These are phyloP conservation scores for Nautilus pompilius DNA, from an alignment of 1,140 invertebrate genomes.

Conservation along the genomic window DNA sequence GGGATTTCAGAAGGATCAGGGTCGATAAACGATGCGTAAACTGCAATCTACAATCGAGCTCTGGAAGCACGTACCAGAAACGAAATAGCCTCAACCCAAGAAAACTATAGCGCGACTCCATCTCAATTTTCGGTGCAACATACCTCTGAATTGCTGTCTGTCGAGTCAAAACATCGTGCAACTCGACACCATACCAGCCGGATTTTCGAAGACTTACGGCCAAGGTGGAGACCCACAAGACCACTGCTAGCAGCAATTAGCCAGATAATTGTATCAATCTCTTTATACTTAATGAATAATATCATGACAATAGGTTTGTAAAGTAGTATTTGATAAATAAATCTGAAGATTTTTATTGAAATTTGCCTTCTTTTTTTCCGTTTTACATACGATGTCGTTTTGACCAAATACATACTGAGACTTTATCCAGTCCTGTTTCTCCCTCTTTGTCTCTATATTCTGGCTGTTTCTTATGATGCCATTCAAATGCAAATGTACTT, in stretches of 20 bases:
- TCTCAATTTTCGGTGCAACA: neutral
- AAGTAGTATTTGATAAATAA: neutral
- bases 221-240: neutral
- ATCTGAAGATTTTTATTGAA: too few relatives aligned
- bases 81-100: too few relatives aligned
- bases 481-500: too few relatives aligned
- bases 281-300: neutral
- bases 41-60: neutral
- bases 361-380: too few relatives aligned
- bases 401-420: too few relatives aligned
- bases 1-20: neutral
- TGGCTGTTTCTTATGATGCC: too few relatives aligned
- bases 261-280: neutral
- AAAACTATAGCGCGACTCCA: neutral
- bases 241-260: neutral
- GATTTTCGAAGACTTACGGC: neutral
- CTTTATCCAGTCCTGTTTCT: too few relatives aligned
- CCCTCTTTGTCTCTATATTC: too few relatives aligned
- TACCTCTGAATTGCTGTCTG: neutral
- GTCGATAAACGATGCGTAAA: neutral
- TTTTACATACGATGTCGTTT: too few relatives aligned
- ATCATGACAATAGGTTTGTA: neutral
- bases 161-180: neutral
- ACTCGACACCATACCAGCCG: neutral
- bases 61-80: neutral